A percentile compares a stretch with the other conserved stretches of the same genome.
phyloP scores from a whole-genome alignment of 1,140 invertebrate species.

The Contarinia nasturtii region DNA sequence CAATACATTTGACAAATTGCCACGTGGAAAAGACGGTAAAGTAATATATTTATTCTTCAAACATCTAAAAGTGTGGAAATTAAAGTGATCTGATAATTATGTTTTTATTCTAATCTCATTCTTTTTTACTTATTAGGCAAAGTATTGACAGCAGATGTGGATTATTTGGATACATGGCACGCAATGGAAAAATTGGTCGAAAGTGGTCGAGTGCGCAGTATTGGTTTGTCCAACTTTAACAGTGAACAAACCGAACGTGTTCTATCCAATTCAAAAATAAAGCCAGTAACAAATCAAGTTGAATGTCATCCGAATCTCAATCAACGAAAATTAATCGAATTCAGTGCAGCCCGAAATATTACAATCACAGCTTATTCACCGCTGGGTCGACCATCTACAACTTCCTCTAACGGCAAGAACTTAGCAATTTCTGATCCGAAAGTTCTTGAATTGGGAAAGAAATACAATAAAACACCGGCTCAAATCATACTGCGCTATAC shows the following conservation, averaged over 20 bases:
- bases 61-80: no score
- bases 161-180: conserved; percentile 58
- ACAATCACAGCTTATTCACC: conserved; percentile 45
- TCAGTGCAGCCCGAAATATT: conserved; percentile 34
- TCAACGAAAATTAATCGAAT: conserved; percentile 36
- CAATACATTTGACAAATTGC: no score
- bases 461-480: conserved; percentile 46
- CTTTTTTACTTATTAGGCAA: conserved; percentile 17
- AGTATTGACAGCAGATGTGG: conserved; percentile 34
- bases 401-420: conserved; percentile 4
- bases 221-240: conserved; percentile 69
- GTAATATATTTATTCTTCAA: no score
- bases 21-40: no score
- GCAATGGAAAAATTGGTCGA: conserved; percentile 49
- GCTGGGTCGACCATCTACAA: conserved; percentile 35
- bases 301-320: conserved; percentile 52
- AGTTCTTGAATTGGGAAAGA: conserved; percentile 37
- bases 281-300: conserved; percentile 23
- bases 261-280: conserved; percentile 13
- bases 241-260: conserved; percentile 45
- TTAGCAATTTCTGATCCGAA: conserved; percentile 26
- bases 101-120: no score
- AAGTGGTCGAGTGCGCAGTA: conserved; percentile 40
- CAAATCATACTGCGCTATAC: conserved; percentile 47
- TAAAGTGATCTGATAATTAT: no score